Evolutionary conservation across 2,888 invertebrate species (phyloP).

Genomic region (Timandra comae): DNA sequence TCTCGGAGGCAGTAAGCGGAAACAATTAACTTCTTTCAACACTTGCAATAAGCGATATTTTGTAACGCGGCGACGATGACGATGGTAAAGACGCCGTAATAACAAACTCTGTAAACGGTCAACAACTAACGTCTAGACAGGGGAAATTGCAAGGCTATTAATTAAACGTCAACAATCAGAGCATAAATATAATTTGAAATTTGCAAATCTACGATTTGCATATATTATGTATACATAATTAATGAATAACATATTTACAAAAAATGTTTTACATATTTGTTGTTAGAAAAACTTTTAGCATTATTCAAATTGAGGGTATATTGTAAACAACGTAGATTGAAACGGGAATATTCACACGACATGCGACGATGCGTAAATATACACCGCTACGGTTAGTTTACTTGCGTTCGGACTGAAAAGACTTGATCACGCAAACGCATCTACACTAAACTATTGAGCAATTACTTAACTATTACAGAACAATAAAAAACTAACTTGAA

Average conservation of each 20-base stretch:
- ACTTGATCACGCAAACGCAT: constrained; percentile 42
- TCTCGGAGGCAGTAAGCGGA: constrained; percentile 44
- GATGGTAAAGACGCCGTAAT: constrained; percentile 30
- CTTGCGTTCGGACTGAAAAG: constrained; percentile 42
- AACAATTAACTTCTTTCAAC: constrained; percentile 52
- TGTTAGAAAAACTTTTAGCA: no score
- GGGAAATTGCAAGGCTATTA: constrained; percentile 50
- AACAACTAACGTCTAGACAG: constrained; percentile 43
- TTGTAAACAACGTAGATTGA: constrained; percentile 53
- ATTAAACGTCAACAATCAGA: constrained; percentile 49
- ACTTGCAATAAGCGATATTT: constrained; percentile 40
- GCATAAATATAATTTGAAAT: constrained; percentile 26
- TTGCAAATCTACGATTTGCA: constrained; percentile 1
- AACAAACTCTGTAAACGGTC: constrained; percentile 34
- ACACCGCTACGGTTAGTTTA: constrained; percentile 61
- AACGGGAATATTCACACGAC: constrained; percentile 63
- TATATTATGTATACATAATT: constrained; percentile 32
- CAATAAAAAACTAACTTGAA: no score
- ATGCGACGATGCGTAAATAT: constrained; percentile 60
- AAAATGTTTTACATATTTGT: no score
- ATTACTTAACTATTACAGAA: no score
- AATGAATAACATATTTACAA: no score
- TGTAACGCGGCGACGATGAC: constrained; percentile 32
- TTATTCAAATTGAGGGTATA: no score
- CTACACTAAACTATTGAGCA: constrained; percentile 9